Base-by-base conservation (phyloP, 2,888 invertebrate species). In the Nebria brevicollis region DNA sequence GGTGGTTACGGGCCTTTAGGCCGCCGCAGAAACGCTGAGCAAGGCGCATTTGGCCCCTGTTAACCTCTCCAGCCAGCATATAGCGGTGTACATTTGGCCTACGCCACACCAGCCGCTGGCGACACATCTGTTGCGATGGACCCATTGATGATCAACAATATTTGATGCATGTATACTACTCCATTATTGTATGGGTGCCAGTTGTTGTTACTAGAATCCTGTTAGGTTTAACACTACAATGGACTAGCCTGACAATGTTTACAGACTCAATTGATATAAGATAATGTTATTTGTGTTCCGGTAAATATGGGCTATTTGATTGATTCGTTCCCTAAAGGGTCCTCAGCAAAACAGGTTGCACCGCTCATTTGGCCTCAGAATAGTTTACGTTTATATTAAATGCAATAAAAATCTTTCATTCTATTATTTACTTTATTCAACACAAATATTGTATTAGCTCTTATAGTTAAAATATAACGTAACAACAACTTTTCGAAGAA, bases 241-340 rank as follows among this genome's bases (percentile, higher is more conserved):
- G 34, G 70, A 70, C 70, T 4, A 3, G 70, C 13, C 26, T 25
- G 25, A 70, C 26, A 70, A 64, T 78, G 78, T 78, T 78, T 78
- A 78, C 78, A 78, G 64, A 72, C 78, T 73, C 65, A 78, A 73
- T 77, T 77, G 77, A 77, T 78, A 78, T 78, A 78, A 78, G 78
- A 78, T 78, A 78, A 78, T 78, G 72, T 42, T 78, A 78, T 78
- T 78, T 78, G 78, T 11, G n/a, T 13, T 54, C 54, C 8, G 54
- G 54, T 54, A 54, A 54, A 70, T 26, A 70, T 70, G 70, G 11
- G 7, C 13, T 34, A 70, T 70, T 70, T 70, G 70, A 70, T 70
- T 70, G 70, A 70, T 25, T 26, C 54, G 54, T 54, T 54, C 54
- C 54, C 54, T 54, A 54, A 54, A 54, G 54, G 54, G 6, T 34